Evolutionary conservation across 2,888 invertebrate species (phyloP).

Genomic region (Fissipunctia ypsillon): DNA sequence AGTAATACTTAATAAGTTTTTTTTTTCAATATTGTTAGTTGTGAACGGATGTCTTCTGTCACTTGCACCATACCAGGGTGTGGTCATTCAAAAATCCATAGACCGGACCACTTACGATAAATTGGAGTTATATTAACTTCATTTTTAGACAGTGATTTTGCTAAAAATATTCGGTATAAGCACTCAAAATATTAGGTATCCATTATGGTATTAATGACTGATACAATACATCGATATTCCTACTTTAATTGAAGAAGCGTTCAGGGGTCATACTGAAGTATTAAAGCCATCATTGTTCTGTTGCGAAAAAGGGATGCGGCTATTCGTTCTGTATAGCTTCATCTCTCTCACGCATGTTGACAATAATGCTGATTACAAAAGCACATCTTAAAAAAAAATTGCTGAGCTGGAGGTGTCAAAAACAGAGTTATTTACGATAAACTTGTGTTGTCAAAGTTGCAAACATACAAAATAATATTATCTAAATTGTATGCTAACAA

Average conservation of each 20-base stretch:
- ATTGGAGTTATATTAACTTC: constrained; percentile 41
- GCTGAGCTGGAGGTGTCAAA: not conserved
- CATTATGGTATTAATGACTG: constrained; percentile 2
- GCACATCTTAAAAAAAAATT: not conserved
- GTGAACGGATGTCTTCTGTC: not conserved
- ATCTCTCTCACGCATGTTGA: not conserved
- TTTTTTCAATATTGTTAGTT: too few relatives aligned
- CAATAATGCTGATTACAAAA: not conserved
- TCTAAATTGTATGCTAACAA: not conserved
- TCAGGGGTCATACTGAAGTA: too few relatives aligned
- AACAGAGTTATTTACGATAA: not conserved
- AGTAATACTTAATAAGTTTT: too few relatives aligned
- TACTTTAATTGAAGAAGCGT: not conserved
- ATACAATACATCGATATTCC: not conserved
- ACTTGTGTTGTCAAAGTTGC: not conserved
- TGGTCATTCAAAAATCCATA: constrained; percentile 54
- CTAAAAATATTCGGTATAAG: constrained; percentile 42
- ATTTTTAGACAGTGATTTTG: constrained; percentile 43
- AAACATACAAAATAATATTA: not conserved
- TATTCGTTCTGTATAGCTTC: not conserved
- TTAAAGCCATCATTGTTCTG: not conserved
- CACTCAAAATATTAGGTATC: constrained; percentile 45
- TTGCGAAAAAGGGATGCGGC: not conserved
- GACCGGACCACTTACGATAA: constrained; percentile 44
- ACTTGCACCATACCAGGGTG: constrained; percentile 49